Conservation (phyloP, 2,888 invertebrate genomes). For the Ennomos erosarius region DNA sequence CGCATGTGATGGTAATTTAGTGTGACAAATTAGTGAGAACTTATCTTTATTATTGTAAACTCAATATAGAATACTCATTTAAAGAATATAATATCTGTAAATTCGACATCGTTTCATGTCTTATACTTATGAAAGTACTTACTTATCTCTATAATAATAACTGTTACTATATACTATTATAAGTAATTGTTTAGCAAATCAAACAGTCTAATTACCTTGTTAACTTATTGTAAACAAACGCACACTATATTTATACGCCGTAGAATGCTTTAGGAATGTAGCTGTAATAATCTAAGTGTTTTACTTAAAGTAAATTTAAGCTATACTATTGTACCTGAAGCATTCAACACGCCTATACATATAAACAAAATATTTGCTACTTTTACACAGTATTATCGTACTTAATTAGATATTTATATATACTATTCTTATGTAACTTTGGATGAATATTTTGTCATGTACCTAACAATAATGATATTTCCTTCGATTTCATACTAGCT, state of each 20-base stretch:
- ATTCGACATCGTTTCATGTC: no score
- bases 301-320: not conserved
- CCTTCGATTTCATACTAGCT: not conserved
- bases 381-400: conserved; percentile 63
- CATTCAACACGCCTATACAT: conserved; percentile 28
- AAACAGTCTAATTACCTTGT: no score
- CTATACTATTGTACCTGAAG: not conserved
- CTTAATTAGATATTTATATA: no score
- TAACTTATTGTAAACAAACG: conserved; percentile 4
- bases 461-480: not conserved
- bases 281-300: not conserved
- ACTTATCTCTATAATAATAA: no score
- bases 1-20: no score
- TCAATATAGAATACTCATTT: no score
- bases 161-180: no score
- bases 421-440: conserved; percentile 13
- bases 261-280: conserved; percentile 11
- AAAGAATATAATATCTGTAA: no score
- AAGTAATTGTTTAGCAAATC: no score
- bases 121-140: no score
- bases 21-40: no score
- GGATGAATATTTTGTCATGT: conserved; percentile 9
- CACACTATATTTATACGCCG: conserved; percentile 6
- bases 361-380: conserved; percentile 56
- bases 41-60: no score